Evolutionary conservation across 2,888 invertebrate genomes (phyloP).

Genomic region (Xiphydria camelus): DNA sequence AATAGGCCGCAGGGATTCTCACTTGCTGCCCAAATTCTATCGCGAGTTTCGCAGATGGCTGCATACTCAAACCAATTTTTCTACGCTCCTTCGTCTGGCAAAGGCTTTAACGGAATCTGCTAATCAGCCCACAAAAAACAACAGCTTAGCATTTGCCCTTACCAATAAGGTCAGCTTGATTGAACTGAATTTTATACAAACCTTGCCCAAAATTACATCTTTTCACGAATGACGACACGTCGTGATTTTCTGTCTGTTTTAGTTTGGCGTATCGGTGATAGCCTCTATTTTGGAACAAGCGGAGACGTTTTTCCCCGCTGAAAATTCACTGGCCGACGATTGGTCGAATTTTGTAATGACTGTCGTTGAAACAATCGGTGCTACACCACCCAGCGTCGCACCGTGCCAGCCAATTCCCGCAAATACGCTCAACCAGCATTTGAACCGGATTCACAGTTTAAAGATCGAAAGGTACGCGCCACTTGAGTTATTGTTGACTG

Average conservation of each 20-base stretch:
- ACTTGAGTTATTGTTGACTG: slow-evolving; percentile 48
- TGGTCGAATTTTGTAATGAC: slow-evolving; percentile 49
- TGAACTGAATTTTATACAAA: background rate
- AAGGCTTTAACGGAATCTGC: slow-evolving; percentile 45
- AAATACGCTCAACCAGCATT: slow-evolving; percentile 44
- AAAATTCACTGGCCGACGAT: slow-evolving; percentile 32
- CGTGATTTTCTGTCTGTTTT: slow-evolving; percentile 30
- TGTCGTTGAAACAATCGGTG: slow-evolving; percentile 40
- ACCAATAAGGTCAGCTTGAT: slow-evolving; percentile 62
- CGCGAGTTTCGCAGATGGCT: slow-evolving; percentile 65
- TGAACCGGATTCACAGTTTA: slow-evolving; percentile 42
- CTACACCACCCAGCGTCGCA: slow-evolving; percentile 38
- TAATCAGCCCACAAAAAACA: slow-evolving; percentile 44
- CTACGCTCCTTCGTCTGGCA: slow-evolving; percentile 38
- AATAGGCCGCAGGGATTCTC: slow-evolving; percentile 64
- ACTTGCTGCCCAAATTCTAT: slow-evolving; percentile 62
- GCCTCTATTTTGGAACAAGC: slow-evolving; percentile 61
- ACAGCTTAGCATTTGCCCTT: slow-evolving; percentile 57
- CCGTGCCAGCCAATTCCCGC: slow-evolving; percentile 47
- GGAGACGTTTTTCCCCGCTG: slow-evolving; percentile 56
- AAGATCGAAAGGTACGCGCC: slow-evolving; percentile 42
- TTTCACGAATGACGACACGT: background rate
- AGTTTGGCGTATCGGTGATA: slow-evolving; percentile 65
- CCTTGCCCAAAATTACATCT: slow-evolving; percentile 24
- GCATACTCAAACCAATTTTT: slow-evolving; percentile 32